Evolutionary conservation across 2,113 vertebrate species (phyloP).

Genomic region (Azemiops feae): DNA sequence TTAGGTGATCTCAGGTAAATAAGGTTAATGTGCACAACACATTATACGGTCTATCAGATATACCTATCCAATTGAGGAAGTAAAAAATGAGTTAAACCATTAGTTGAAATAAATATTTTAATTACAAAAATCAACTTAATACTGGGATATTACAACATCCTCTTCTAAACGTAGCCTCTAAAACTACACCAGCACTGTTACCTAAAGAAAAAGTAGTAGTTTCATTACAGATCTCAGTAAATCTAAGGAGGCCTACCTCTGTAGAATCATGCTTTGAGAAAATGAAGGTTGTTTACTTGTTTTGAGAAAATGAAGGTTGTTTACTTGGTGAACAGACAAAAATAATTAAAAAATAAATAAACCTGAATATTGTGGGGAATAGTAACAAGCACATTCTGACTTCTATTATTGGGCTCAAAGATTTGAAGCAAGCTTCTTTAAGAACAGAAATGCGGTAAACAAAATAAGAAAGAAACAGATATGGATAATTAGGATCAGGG

Average conservation of each 20-base stretch:
- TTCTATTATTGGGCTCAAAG: conserved; percentile 47
- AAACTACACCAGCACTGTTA: not conserved
- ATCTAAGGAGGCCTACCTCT: not conserved
- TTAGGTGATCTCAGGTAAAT: not conserved
- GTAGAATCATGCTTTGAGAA: not conserved
- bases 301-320: not conserved
- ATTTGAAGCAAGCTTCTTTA: not conserved
- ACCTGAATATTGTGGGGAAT: not conserved
- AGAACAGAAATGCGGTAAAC: not conserved
- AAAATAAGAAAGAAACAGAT: not conserved
- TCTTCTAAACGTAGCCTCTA: not conserved
- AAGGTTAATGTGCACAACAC: not conserved
- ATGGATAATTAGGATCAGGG: not conserved
- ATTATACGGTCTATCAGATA: not conserved
- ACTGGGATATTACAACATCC: not conserved
- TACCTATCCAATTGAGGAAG: not conserved
- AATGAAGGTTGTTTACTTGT: not conserved
- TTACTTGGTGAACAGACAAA: not conserved
- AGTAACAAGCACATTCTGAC: not conserved
- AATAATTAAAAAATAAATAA: not conserved
- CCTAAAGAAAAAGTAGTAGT: not conserved
- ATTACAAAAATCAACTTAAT: not conserved
- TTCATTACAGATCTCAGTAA: not conserved
- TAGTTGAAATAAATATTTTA: not conserved
- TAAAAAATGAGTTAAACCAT: not conserved